A percentile compares a stretch with the other conserved stretches of the same genome.
These are phyloP conservation scores for Drosophila robusta DNA, from an alignment of 2,888 invertebrate genomes.

Conservation along the genomic window DNA sequence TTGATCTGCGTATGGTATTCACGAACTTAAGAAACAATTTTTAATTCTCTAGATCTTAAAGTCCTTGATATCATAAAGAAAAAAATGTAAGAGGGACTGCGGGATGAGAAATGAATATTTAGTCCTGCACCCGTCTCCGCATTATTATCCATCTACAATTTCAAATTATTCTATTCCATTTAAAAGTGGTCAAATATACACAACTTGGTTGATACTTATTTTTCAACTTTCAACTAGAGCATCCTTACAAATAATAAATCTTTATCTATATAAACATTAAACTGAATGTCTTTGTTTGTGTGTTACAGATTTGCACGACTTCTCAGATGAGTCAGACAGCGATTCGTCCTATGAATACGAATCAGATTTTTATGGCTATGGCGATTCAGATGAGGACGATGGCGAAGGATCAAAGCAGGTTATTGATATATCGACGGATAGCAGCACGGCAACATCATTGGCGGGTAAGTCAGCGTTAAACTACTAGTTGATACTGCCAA, in stretches of 20 bases:
- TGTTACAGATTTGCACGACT: conserved; percentile 42
- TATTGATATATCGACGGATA: conserved; percentile 70
- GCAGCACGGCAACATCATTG: conserved; percentile 50
- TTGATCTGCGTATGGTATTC: too few relatives aligned
- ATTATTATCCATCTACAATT: too few relatives aligned
- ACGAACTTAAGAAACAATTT: too few relatives aligned
- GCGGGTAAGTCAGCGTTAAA: conserved; percentile 65
- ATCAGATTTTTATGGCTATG: conserved; percentile 59
- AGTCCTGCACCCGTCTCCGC: too few relatives aligned
- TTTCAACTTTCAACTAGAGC: background rate
- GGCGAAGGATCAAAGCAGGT: conserved; percentile 35
- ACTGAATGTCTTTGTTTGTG: background rate
- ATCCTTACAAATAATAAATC: background rate
- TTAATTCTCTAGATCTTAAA: too few relatives aligned
- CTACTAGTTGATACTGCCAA: conserved; percentile 75
- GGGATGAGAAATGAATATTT: too few relatives aligned
- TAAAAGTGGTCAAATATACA: too few relatives aligned
- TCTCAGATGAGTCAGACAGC: conserved; percentile 41
- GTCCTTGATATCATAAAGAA: too few relatives aligned
- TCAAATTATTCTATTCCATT: too few relatives aligned
- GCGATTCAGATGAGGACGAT: conserved; percentile 49
- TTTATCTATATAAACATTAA: background rate
- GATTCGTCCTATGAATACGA: conserved; percentile 57
- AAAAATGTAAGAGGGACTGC: too few relatives aligned
- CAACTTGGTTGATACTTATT: too few relatives aligned